Evolutionary conservation across 2,888 invertebrate genomes (phyloP), one percentile per base, ranked within the genome.

Genomic region (Nesidiocoris tenuis): DNA sequence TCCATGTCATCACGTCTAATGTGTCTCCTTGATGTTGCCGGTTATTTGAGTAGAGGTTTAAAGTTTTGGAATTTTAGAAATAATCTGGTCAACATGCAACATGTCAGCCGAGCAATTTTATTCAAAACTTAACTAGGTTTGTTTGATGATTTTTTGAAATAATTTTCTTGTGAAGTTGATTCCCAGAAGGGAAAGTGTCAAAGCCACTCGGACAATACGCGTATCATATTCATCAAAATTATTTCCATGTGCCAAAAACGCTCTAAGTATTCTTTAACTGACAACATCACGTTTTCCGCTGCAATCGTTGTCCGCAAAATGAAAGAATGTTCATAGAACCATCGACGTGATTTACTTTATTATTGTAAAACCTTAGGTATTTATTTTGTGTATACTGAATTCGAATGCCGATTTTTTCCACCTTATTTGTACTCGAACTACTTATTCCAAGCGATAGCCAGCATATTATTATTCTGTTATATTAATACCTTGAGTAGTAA

Each of bases 21-120:
- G 71, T 71, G 72, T 72, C 72, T 61, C 77, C 78, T 75, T 78
- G 78, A 78, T 78, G 78, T 78, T 78, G 78, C 78, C 78, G 77
- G 75, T 78, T 72, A 72, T 65, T 72, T 70, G n/a, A 70, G 21
- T 72, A 72, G 72, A 61, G 12, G n/a, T 57, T n/a, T 72, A 72
- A 72, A 61, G 25, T 54, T 59, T 59, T 5, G 59, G 3, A n/a
- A 59, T 61, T 39, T 61, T 72, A 72, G 54, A 72, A 39, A 61
- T 72, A 72, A n/a, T 72, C 70, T 25, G 70, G 59, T 59, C 57
- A 59, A 24, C 3, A 39, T 39, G n/a, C n/a, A n/a, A n/a, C 67
- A 68, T 68, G 57, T 68, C 67, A 56, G 23, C 65, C 65, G 64
- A 24, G 23, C 21, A 23, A 25, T 65, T 65, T 39, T 18, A 17